phyloP scores from a whole-genome alignment of 2,113 vertebrate species.

The Ciconia maguari region DNA sequence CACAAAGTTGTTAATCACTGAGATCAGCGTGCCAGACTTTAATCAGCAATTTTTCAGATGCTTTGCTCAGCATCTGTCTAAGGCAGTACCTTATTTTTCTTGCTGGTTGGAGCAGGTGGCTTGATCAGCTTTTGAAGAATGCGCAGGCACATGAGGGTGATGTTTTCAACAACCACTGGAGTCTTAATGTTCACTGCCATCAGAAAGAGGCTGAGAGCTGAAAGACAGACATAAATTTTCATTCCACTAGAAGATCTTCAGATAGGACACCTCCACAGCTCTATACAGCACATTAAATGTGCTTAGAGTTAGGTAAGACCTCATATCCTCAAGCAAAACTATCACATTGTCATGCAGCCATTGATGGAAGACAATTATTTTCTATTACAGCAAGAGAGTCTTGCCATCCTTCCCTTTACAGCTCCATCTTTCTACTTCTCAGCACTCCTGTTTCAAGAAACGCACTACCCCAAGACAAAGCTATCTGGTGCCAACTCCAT shows the following conservation, averaged over 20 bases:
- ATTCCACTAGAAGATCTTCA: background rate
- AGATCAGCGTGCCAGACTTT: background rate
- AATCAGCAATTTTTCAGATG: background rate
- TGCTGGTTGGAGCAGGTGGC: slow-evolving; percentile 96
- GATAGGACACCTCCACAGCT: background rate
- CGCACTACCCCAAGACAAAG: background rate
- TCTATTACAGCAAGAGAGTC: background rate
- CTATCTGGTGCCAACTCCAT: background rate
- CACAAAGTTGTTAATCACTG: background rate
- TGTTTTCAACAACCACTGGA: slow-evolving; percentile 98
- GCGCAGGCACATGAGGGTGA: slow-evolving; percentile 97
- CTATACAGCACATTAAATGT: accelerated
- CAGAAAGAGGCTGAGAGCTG: slow-evolving; percentile 95
- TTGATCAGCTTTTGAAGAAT: slow-evolving; percentile 98
- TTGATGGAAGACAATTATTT: background rate
- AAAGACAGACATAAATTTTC: background rate
- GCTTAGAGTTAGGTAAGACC: background rate
- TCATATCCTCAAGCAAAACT: background rate
- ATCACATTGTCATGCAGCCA: background rate
- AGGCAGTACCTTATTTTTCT: slow-evolving; percentile 93
- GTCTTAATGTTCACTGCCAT: slow-evolving; percentile 99
- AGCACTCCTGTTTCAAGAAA: background rate
- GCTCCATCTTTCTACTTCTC: background rate
- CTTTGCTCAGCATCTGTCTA: background rate
- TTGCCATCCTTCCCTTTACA: background rate